Conservation (phyloP, 2,797 vertebrate genomes). For the Morelia viridis region DNA sequence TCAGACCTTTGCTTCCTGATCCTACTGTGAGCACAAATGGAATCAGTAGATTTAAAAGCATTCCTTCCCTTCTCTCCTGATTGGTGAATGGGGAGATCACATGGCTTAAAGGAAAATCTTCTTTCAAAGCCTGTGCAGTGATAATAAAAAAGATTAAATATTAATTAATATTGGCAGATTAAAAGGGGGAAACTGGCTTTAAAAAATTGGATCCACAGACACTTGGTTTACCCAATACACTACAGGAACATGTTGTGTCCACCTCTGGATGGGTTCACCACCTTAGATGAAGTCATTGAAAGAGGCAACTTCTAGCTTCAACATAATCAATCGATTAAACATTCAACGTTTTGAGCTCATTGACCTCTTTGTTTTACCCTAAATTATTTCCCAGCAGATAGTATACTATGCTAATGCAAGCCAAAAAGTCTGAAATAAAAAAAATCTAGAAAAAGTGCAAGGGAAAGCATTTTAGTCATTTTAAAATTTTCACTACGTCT, state of each 20-base stretch:
- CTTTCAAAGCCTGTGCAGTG: slow-evolving; percentile 91
- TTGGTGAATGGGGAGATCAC: slow-evolving; percentile 99
- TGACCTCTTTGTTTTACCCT: slow-evolving; percentile 9
- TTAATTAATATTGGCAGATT: slow-evolving; percentile 50
- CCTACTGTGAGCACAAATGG: slow-evolving; percentile 98
- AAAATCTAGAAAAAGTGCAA: neutral
- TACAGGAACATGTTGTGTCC: slow-evolving; percentile 37
- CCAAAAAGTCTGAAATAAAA: slow-evolving; percentile 17
- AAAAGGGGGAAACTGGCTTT: neutral
- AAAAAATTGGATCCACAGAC: slow-evolving; percentile 53
- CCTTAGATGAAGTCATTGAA: slow-evolving; percentile 37
- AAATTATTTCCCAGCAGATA: neutral
- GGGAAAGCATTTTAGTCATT: slow-evolving; percentile 20
- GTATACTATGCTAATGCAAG: slow-evolving; percentile 11
- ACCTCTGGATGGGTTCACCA: slow-evolving; percentile 11
- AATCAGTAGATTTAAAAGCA: slow-evolving; percentile 98
- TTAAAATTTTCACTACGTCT: slow-evolving; percentile 15
- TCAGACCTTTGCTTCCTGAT: slow-evolving; percentile 97
- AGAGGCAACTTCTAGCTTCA: slow-evolving; percentile 19
- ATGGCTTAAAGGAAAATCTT: slow-evolving; percentile 97
- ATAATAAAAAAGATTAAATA: slow-evolving; percentile 70
- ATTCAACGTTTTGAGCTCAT: slow-evolving; percentile 26
- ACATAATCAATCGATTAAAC: slow-evolving; percentile 43
- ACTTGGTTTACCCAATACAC: slow-evolving; percentile 54
- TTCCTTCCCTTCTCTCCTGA: slow-evolving; percentile 97